Evolutionary conservation across 2,888 invertebrate species (phyloP), one percentile per base, ranked within the genome.

Genomic region (Sicus ferrugineus): DNA sequence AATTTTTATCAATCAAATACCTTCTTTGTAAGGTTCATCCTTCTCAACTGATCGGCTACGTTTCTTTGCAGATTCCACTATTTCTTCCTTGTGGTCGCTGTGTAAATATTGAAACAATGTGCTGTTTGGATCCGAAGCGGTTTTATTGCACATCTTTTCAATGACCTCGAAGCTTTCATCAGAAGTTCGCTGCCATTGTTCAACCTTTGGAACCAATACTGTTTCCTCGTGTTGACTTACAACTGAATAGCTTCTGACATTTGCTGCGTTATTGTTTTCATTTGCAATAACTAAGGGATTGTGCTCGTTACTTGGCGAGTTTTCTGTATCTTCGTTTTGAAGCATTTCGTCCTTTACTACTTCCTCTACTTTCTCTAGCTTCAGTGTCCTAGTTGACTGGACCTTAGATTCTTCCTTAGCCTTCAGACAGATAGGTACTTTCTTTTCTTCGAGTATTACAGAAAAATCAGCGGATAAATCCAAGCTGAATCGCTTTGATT

Each of bases 71-170:
- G 72, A 68, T 0, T 75, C 76, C 48, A 81, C 68, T 14, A 80
- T 65, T 34, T 76, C 69, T 9, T 78, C 76, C 34, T 77, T 79
- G 42, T 78, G 69, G 9, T 79, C 79, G 48, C 80, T 79, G 56
- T 81, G 75, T 21, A 83, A 38, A 71, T 84, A 84, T 67, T 80
- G 77, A 42, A 83, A 84, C 0, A 83, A 72, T 0, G 84, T 84
- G 70, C 80, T 84, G 31, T 84, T 75, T 0, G 84, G 83, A 77
- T 84, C 84, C 0, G 83, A 84, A 0, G 74, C 80, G 0, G 84
- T 82, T 72, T 84, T 84, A 67, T 84, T 77, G 65, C 84, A 85
- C 81, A 84, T 84, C 21, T 77, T 78, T 63, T 85, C 84, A 19
- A 83, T 69, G 6, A 77, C 79, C 72, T 78, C 79, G 42, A 85